Percentiles rank a stretch among this genome's conserved stretches.
Evolutionary conservation across 2,797 vertebrate genomes (phyloP).

Genomic region (Hydrocynus forskahlii): DNA sequence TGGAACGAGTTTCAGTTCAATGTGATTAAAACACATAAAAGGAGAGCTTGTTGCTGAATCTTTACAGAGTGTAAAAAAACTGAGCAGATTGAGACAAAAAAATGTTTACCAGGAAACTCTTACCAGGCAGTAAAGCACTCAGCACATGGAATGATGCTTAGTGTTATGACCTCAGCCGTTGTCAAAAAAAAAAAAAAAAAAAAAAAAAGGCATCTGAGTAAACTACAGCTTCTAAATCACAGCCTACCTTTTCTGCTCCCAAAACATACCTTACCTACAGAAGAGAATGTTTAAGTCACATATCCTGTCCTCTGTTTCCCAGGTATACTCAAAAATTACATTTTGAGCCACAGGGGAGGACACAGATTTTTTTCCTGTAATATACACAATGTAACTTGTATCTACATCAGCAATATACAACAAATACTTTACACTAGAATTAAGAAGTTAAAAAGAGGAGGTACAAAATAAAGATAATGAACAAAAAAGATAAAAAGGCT

Average conservation of each 20-base stretch:
- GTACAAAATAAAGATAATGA: slow-evolving; percentile 65
- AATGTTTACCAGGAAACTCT: slow-evolving; percentile 78
- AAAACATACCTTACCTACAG: slow-evolving; percentile 77
- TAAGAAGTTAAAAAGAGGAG: slow-evolving; percentile 82
- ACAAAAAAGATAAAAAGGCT: slow-evolving; percentile 77
- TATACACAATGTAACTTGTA: slow-evolving; percentile 91
- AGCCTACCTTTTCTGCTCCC: slow-evolving; percentile 76
- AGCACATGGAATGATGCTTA: slow-evolving; percentile 83
- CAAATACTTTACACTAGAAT: slow-evolving; percentile 98
- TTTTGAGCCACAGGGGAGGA: slow-evolving; percentile 87
- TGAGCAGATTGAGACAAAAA: slow-evolving; percentile 37
- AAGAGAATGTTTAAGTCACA: slow-evolving; percentile 75
- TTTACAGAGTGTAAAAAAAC: slow-evolving; percentile 48
- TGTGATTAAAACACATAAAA: slow-evolving; percentile 77
- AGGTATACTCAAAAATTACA: slow-evolving; percentile 76
- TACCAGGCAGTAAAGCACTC: slow-evolving; percentile 90
- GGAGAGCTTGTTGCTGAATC: slow-evolving; percentile 73
- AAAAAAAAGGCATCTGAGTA: slow-evolving; percentile 82
- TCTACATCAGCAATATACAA: slow-evolving; percentile 92
- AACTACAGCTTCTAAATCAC: slow-evolving; percentile 84
- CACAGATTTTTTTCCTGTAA: slow-evolving; percentile 90
- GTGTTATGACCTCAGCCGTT: slow-evolving; percentile 82
- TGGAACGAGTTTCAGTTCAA: slow-evolving; percentile 81
- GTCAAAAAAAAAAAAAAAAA: no score
- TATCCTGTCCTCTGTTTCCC: slow-evolving; percentile 74